Evolutionary conservation across 2,888 invertebrate genomes (phyloP).

Genomic region (Eilema caniola): DNA sequence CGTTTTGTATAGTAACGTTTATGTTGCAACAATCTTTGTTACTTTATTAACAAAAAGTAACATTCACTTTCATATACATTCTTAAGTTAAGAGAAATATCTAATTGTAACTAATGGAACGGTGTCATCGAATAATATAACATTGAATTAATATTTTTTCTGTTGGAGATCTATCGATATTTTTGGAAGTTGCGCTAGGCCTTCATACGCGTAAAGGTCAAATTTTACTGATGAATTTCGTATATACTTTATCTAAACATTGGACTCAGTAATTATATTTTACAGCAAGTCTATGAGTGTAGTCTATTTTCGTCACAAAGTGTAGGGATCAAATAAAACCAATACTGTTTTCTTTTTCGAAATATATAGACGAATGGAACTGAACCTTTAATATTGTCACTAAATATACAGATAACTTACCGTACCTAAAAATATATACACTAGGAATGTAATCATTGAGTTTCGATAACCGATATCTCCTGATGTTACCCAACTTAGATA

Average conservation of each 20-base stretch:
- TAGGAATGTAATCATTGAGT: neutral
- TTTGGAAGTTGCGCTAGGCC: neutral
- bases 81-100: neutral
- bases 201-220: neutral
- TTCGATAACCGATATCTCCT: slow-evolving; percentile 12
- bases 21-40: neutral
- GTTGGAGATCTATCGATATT: neutral
- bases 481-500: neutral
- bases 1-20: neutral
- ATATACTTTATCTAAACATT: neutral
- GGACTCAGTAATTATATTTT: neutral
- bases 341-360: neutral
- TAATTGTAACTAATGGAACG: neutral
- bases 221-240: neutral
- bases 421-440: neutral
- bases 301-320: neutral
- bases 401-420: neutral
- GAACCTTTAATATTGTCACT: neutral
- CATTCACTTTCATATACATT: neutral
- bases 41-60: neutral
- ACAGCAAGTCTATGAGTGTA: neutral
- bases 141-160: too few relatives aligned
- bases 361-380: neutral
- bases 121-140: neutral
- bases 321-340: neutral